Base-by-base conservation (phyloP, 2,113 vertebrate species). In the Triplophysa siluroides region DNA sequence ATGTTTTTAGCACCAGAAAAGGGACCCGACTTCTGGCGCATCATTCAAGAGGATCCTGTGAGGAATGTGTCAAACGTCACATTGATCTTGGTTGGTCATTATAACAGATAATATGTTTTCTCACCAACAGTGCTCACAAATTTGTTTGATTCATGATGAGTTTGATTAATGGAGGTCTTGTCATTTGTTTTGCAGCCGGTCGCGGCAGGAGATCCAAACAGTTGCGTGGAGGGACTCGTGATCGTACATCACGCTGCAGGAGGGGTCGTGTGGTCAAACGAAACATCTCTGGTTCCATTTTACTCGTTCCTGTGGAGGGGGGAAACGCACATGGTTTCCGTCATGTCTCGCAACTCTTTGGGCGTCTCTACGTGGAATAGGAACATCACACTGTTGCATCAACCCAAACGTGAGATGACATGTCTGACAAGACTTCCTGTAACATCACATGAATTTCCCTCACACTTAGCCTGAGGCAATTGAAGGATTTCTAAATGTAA, bases 21-120 rank as follows among this genome's bases (percentile, higher is more conserved):
- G 72, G 97, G 97, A 21, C 97, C 97, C 1, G 94, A 97, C 60
- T 96, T 98, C 84, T 99, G 97, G 97, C 93, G 96, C 81, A 21
- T 91, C 41, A 23, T 94, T 80, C 79, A 85, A 71, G 93, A 94
- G 56, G 91, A 94, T 81, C 66, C 87, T 0, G 66, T 77, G 4
- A 86, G 78, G 83, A 93, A 89, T 45, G 90, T 90, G 78, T 94
- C 90, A 58, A 96, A 94, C 0, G 89, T 98, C 65, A 98, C 94
- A 0, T 90, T 99, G 7, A 84, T 97, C 29, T 95, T 96, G 95
- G 97, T 98, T 93, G 80, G 83, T 38, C 24, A 77, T 54, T 19
- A 54, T 5, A 45, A 12, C 11, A 12, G 11, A 45, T 45, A 45
- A 45, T 45, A 45, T 2, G 2, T 11, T 45, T 45, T 45, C 43